These are phyloP conservation scores for Frankliniella fusca DNA, from an alignment of 2,888 invertebrate species.

Conservation along the genomic window DNA sequence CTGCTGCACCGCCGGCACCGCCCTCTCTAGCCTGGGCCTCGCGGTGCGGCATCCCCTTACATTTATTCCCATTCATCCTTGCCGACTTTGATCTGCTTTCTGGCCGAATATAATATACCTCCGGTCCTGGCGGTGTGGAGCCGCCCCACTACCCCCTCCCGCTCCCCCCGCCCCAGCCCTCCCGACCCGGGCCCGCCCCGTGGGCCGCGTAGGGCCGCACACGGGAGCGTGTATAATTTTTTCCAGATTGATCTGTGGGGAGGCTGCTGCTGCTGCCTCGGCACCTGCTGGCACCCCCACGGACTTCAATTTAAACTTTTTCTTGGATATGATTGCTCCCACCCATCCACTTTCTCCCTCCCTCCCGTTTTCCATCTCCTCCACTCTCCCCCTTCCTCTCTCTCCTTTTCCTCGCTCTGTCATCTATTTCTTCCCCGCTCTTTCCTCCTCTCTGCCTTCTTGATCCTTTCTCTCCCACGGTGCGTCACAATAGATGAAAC, in stretches of 20 bases:
- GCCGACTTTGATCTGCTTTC: too few species aligned
- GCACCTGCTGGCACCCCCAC: neutral
- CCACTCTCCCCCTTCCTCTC: neutral
- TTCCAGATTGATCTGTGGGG: neutral
- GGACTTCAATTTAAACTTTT: conserved; percentile 26
- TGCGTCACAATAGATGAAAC: neutral
- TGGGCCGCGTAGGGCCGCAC: neutral
- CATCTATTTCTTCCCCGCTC: neutral
- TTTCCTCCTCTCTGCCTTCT: neutral
- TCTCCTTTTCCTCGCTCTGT: neutral
- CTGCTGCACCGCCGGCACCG: too few species aligned
- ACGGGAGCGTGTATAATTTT: neutral
- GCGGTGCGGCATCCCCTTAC: neutral
- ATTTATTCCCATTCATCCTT: too few species aligned
- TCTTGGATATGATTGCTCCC: conserved; percentile 22
- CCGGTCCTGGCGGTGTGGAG: too few species aligned
- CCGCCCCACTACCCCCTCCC: too few species aligned
- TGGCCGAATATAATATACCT: too few species aligned
- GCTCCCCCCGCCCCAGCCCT: too few species aligned
- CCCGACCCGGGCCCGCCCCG: neutral
- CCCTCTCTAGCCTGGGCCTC: neutral
- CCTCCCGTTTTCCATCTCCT: neutral
- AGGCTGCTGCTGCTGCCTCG: neutral
- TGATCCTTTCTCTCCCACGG: neutral
- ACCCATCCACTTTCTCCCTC: neutral